Percentiles rank a stretch among this genome's conserved stretches.
Conservation (phyloP, 2,888 invertebrate genomes). For the Oscheius sp. region DNA sequence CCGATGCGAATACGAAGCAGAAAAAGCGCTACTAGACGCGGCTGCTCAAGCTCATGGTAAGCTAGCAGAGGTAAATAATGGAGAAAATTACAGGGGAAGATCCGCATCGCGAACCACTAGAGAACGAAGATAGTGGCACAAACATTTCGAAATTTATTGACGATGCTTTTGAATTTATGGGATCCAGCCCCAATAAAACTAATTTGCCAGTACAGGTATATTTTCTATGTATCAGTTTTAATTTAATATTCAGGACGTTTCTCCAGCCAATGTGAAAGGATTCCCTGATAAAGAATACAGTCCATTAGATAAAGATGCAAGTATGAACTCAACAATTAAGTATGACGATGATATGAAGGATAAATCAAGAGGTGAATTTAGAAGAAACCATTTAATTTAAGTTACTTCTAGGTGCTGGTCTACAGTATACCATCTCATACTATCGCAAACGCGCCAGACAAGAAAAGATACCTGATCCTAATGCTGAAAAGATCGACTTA, state of each 20-base stretch:
- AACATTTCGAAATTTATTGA: slow-evolving; percentile 52
- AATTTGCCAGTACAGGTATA: neutral
- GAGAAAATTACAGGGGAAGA: neutral
- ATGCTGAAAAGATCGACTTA: slow-evolving; percentile 28
- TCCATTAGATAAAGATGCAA: neutral
- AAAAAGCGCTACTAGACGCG: neutral
- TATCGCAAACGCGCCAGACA: slow-evolving; percentile 45
- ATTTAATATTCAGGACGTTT: slow-evolving; percentile 17
- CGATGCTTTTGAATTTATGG: slow-evolving; percentile 59
- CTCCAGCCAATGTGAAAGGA: slow-evolving; percentile 9
- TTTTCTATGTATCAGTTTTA: too few species aligned
- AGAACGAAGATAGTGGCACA: slow-evolving; percentile 2
- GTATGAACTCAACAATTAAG: neutral
- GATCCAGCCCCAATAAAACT: neutral
- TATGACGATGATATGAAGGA: slow-evolving; percentile 1
- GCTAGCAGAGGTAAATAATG: slow-evolving; percentile 24
- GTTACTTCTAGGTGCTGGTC: slow-evolving; percentile 26
- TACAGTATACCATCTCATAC: slow-evolving; percentile 53
- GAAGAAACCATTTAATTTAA: slow-evolving; percentile 47
- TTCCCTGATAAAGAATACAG: neutral
- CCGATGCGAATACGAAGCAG: too few species aligned
- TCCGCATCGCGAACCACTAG: neutral
- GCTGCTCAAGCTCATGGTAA: slow-evolving; percentile 17
- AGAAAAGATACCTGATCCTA: slow-evolving; percentile 19
- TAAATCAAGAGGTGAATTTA: neutral